Evolutionary conservation across 2,113 vertebrate species (phyloP), one percentile per base, ranked within the genome.

Genomic region (Aspiorhynchus laticeps): DNA sequence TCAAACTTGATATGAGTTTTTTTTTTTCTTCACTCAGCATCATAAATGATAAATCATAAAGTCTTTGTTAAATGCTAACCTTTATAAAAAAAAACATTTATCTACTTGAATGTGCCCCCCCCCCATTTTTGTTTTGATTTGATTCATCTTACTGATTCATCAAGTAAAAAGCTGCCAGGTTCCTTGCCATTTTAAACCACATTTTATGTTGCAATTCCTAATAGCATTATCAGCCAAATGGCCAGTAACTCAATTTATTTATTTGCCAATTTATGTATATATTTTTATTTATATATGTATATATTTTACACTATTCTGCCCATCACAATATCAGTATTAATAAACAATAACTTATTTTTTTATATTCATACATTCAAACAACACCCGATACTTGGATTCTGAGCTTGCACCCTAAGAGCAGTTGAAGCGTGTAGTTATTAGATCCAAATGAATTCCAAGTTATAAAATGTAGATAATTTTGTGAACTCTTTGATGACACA

Each of bases 401-500:
- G 10, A 28, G 26, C 15, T 67, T 67, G 63, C 63, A 31, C 26
- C 26, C 1, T 31, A 31, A 31, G 10, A 14, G 63, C 63, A 65
- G 63, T 31, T 67, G 11, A 67, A 31, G 12, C 24, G 0, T 24
- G 53, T 24, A 59, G 21, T 71, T 75, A 75, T 75, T 46, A 46
- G 14, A 48, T 46, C 24, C n/a, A 48, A 17, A 46, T 76, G 41
- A 76, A 48, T 46, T 76, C 41, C n/a, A 75, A 14, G 14, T n/a
- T 33, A 48, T 56, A 0, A 17, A 26, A 51, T 48, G 41, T 67
- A 15, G 11, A 83, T 71, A 9, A 71, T 48, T 83, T 14, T 71
- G 81, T 67, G 28, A 21, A 31, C 19, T 71, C 41, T 83, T 83
- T 46, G 63, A n/a, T 51, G 26, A 6, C 82, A 74, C 33, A 17